Conservation (phyloP, 37 sponge, comb jelly and placozoan genomes). For the Chondrosia reniformis region DNA sequence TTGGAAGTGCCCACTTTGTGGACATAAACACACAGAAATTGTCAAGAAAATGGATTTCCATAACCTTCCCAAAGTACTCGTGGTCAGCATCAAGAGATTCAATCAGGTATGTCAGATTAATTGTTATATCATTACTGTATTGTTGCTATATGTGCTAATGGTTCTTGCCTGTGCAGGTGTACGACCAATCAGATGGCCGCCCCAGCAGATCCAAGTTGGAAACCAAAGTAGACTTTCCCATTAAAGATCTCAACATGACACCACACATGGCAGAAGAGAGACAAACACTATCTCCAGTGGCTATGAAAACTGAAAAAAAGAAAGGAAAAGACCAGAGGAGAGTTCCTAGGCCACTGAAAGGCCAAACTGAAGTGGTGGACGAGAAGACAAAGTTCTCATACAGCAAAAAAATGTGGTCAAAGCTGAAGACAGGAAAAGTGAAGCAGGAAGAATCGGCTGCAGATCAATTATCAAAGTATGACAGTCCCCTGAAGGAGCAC, state of each 20-base stretch:
- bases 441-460: background rate
- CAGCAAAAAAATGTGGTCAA: background rate
- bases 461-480: too few species aligned
- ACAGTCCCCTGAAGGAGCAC: background rate
- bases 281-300: too few species aligned
- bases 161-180: background rate
- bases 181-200: too few species aligned
- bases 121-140: background rate
- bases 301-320: background rate
- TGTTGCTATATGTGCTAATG: background rate
- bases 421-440: background rate
- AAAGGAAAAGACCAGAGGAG: background rate
- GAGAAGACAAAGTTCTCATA: background rate
- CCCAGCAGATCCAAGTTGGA: conserved; percentile 77
- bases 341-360: background rate
- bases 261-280: conserved; percentile 52
- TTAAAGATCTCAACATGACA: conserved; percentile 74
- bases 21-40: conserved; percentile 56
- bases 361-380: conserved; percentile 13
- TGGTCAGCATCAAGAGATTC: conserved; percentile 90
- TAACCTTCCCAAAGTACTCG: conserved; percentile 80
- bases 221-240: conserved; percentile 79
- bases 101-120: conserved; percentile 58
- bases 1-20: conserved; percentile 84
- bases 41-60: conserved; percentile 82